These are phyloP conservation scores for Strix occidentalis DNA, from an alignment of 2,797 vertebrate genomes.

Conservation along the genomic window DNA sequence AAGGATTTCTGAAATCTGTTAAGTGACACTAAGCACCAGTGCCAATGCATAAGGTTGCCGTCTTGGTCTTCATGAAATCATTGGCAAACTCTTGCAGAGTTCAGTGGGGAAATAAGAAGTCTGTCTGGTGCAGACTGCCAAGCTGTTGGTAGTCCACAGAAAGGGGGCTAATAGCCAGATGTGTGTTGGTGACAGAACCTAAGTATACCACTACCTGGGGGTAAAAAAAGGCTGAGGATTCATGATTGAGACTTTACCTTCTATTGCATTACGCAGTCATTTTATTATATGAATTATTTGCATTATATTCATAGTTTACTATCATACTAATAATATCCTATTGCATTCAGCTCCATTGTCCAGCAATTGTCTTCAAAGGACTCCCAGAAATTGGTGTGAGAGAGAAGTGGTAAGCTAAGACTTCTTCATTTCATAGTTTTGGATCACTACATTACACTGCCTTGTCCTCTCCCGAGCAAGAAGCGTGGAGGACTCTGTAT, in stretches of 20 bases:
- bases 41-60: background rate
- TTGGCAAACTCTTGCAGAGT: background rate
- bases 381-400: background rate
- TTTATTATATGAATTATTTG: background rate
- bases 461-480: background rate
- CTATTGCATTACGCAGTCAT: background rate
- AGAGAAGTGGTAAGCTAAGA: background rate
- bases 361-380: background rate
- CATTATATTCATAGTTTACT: background rate
- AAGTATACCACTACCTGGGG: background rate
- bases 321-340: background rate
- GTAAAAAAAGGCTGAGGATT: background rate
- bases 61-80: background rate
- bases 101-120: background rate
- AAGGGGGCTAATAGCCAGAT: background rate
- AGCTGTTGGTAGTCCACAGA: background rate
- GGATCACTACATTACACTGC: background rate
- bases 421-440: background rate
- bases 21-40: background rate
- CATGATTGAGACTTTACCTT: background rate
- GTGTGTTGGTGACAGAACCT: background rate
- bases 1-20: background rate
- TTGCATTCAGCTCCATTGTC: background rate
- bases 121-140: background rate
- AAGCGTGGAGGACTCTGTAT: background rate